Evolutionary conservation across 2,888 invertebrate genomes (phyloP).

Genomic region (Drosophila robusta): DNA sequence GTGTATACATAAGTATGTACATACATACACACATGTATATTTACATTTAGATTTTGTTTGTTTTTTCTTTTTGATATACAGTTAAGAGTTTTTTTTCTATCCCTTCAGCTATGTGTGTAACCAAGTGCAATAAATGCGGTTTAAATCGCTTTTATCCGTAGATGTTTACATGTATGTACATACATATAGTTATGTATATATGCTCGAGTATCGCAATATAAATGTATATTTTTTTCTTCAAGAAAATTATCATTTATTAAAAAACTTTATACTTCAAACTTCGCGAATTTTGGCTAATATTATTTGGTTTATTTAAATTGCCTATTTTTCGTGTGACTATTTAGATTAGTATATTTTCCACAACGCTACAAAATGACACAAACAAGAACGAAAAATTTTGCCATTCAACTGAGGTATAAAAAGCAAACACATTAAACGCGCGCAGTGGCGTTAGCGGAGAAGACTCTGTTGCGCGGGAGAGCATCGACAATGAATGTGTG

Average conservation of each 20-base stretch:
- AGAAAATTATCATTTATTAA: slow-evolving; percentile 9
- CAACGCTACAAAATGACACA: slow-evolving; percentile 67
- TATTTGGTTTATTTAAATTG: slow-evolving; percentile 23
- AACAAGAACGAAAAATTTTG: slow-evolving; percentile 79
- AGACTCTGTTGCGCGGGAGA: slow-evolving; percentile 62
- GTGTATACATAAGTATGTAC: slow-evolving; percentile 21
- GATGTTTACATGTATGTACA: slow-evolving; percentile 1
- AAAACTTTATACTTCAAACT: slow-evolving; percentile 10
- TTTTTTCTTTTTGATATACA: slow-evolving; percentile 15
- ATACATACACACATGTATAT: slow-evolving; percentile 25
- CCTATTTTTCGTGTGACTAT: slow-evolving; percentile 22
- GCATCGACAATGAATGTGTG: slow-evolving; percentile 40
- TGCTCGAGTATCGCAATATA: slow-evolving; percentile 6
- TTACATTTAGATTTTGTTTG: slow-evolving; percentile 12
- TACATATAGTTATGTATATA: slow-evolving; percentile 17
- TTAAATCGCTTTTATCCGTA: slow-evolving; percentile 12
- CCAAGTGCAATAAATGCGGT: slow-evolving; percentile 4
- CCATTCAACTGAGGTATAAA: slow-evolving; percentile 78
- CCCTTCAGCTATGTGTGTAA: slow-evolving; percentile 1
- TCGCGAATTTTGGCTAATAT: slow-evolving; percentile 10
- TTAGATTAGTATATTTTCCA: slow-evolving; percentile 41
- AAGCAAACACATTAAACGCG: slow-evolving; percentile 79
- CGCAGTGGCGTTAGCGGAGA: slow-evolving; percentile 62
- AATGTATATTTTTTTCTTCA: slow-evolving; percentile 17
- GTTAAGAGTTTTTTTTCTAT: slow-evolving; percentile 5